A percentile compares a stretch with the other conserved stretches of the same genome.
Evolutionary conservation across 2,113 vertebrate species (phyloP).

Genomic region (Larimichthys crocea): DNA sequence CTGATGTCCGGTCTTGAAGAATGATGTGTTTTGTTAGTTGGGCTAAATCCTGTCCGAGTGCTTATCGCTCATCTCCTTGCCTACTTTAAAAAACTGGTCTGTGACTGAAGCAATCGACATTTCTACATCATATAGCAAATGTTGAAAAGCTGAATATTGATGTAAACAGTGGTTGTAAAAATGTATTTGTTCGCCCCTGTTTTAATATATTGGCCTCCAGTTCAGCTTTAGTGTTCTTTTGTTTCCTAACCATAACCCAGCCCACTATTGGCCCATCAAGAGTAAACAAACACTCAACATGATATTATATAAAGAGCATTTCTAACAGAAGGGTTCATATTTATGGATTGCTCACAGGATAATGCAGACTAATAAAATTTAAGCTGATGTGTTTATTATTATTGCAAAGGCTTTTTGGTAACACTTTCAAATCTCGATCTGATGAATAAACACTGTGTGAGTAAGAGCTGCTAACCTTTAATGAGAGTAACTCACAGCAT

Average conservation of each 20-base stretch:
- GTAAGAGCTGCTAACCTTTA: background rate
- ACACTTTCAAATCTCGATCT: background rate
- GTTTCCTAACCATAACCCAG: constrained; percentile 9
- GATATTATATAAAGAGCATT: background rate
- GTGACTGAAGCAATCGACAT: background rate
- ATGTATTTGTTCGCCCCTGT: background rate
- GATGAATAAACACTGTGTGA: constrained; percentile 16
- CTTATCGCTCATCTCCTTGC: background rate
- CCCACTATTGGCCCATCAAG: background rate
- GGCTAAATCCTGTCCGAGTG: background rate
- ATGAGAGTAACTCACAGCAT: background rate
- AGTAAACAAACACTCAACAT: background rate
- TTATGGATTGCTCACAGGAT: background rate
- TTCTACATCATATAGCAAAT: background rate
- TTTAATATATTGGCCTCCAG: constrained; percentile 3
- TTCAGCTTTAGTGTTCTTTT: constrained; percentile 28
- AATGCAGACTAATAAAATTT: constrained; percentile 1
- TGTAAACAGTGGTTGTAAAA: constrained; percentile 7
- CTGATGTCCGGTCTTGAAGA: background rate
- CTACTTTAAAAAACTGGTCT: background rate
- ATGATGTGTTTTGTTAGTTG: background rate
- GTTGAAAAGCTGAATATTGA: background rate
- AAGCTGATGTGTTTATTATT: background rate
- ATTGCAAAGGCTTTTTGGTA: background rate
- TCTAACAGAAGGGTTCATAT: background rate